phyloP scores from a whole-genome alignment of 2,888 invertebrate species.

The Tethea ocularis region DNA sequence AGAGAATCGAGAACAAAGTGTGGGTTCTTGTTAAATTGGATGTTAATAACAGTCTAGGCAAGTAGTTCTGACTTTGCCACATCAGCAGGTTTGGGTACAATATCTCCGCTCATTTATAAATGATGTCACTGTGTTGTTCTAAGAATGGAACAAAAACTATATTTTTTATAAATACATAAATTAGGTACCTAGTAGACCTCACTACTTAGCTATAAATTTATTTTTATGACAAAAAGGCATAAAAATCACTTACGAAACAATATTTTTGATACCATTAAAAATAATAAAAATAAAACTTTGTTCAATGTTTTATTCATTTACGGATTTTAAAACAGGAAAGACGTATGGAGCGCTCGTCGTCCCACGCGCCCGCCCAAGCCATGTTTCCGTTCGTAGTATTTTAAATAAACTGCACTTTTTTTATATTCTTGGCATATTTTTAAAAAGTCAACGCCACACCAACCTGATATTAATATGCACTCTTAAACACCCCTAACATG shows the following conservation, averaged over 20 bases:
- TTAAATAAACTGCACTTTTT: conserved; percentile 73
- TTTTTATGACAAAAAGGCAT: too few species aligned
- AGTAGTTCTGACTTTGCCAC: conserved; percentile 69
- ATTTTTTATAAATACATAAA: too few species aligned
- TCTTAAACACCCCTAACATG: conserved; percentile 80
- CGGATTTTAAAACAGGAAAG: conserved; percentile 64
- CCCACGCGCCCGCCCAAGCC: conserved; percentile 71
- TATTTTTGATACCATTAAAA: background rate
- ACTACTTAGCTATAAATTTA: too few species aligned
- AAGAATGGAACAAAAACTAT: conserved; percentile 13
- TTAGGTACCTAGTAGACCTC: too few species aligned
- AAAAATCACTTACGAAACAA: background rate
- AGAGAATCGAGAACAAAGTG: conserved; percentile 21
- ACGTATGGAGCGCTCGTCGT: conserved; percentile 43
- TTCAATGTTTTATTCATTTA: conserved; percentile 56
- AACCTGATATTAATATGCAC: conserved; percentile 68
- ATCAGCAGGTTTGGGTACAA: conserved; percentile 70
- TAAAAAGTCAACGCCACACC: conserved; percentile 49
- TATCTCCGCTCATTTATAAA: conserved; percentile 63
- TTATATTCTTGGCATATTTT: conserved; percentile 65
- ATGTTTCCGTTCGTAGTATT: conserved; percentile 68
- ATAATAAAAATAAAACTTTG: conserved; percentile 8
- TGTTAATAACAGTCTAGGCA: conserved; percentile 63
- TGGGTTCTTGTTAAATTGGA: conserved; percentile 56
- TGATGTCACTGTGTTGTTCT: conserved; percentile 56